These are phyloP conservation scores for Chitala chitala DNA, from an alignment of 2,113 vertebrate species.

Conservation along the genomic window DNA sequence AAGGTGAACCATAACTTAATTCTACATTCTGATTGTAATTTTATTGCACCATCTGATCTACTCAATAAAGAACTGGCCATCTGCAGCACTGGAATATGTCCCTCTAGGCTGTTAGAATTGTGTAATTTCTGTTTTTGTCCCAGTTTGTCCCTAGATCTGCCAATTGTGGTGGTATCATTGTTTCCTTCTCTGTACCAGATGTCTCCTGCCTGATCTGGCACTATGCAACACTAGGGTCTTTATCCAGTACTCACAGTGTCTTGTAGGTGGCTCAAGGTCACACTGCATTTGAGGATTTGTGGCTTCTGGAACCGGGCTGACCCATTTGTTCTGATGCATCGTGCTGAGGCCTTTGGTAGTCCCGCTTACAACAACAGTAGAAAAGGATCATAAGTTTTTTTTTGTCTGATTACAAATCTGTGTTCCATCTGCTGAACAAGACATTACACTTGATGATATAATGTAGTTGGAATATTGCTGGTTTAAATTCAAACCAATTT, in stretches of 20 bases:
- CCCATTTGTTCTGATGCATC: background rate
- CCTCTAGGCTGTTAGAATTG: no score
- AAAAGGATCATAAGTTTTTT: background rate
- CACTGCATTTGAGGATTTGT: slow-evolving; percentile 14
- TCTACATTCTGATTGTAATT: no score
- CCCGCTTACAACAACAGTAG: background rate
- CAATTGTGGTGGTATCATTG: background rate
- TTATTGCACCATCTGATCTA: no score
- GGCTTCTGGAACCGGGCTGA: background rate
- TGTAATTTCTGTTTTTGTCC: no score
- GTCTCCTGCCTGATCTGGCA: background rate
- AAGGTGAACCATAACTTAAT: no score
- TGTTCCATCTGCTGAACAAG: no score
- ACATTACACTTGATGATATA: no score
- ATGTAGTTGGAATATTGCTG: background rate
- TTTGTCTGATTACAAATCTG: background rate
- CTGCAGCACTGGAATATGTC: background rate
- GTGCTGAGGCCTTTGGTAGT: background rate
- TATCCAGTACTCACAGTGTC: slow-evolving; percentile 28
- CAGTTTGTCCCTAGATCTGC: background rate
- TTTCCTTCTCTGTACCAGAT: background rate
- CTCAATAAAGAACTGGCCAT: background rate
- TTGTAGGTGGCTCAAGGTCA: slow-evolving; percentile 33
- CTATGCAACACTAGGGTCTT: background rate
- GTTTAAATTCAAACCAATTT: background rate